Conservation (phyloP, 2,113 vertebrate genomes). For the Seriola aureovittata region DNA sequence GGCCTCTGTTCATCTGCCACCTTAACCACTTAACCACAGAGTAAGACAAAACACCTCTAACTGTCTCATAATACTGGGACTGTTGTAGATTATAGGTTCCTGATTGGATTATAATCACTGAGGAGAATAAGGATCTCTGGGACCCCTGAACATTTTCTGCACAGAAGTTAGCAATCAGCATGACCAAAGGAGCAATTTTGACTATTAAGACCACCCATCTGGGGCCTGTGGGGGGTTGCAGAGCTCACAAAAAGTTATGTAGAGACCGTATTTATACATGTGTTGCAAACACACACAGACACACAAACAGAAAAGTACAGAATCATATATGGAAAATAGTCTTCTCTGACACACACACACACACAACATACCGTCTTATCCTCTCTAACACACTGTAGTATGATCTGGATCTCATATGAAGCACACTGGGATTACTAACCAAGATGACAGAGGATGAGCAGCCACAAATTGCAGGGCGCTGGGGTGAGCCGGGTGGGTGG, state of each 20-base stretch:
- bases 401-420: slow-evolving; percentile 32
- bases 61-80: slow-evolving; percentile 16
- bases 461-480: slow-evolving; percentile 69
- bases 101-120: slow-evolving; percentile 52
- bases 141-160: slow-evolving; percentile 54
- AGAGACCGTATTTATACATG: slow-evolving; percentile 15
- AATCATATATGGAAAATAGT: slow-evolving; percentile 8
- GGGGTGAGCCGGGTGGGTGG: slow-evolving; percentile 45
- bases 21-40: slow-evolving; percentile 5
- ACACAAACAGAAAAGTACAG: not conserved
- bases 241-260: slow-evolving; percentile 8
- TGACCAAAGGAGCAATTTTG: slow-evolving; percentile 64
- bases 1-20: not conserved
- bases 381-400: not conserved
- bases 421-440: slow-evolving; percentile 36
- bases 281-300: slow-evolving; percentile 16
- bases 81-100: slow-evolving; percentile 59
- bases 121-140: slow-evolving; percentile 52
- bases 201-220: slow-evolving; percentile 73
- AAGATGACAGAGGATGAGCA: slow-evolving; percentile 76
- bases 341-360: slow-evolving; percentile 6
- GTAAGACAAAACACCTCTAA: slow-evolving; percentile 37
- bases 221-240: slow-evolving; percentile 41
- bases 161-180: slow-evolving; percentile 77
- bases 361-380: not conserved